These are phyloP conservation scores for Ommatoiulus sabulosus DNA, from an alignment of 2,888 invertebrate genomes.

Conservation along the genomic window DNA sequence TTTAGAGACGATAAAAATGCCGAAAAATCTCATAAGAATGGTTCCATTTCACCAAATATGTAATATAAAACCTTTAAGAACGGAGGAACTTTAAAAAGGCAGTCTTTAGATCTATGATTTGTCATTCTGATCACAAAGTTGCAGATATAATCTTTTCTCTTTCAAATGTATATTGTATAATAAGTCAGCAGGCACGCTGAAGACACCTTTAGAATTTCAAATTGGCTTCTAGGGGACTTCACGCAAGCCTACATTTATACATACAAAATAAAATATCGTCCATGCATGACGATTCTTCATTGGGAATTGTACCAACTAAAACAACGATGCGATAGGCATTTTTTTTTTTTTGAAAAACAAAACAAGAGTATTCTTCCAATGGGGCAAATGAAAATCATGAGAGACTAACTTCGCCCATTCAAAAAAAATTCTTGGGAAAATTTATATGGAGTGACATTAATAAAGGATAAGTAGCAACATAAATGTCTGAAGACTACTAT, in stretches of 20 bases:
- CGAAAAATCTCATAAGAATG: conserved; percentile 36
- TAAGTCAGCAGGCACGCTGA: conserved; percentile 35
- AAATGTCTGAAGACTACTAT: not conserved
- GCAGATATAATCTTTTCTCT: conserved; percentile 40
- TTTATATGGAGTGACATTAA: not conserved
- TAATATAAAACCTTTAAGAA: conserved; percentile 40
- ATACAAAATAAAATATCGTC: conserved; percentile 15
- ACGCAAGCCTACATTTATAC: conserved; percentile 18
- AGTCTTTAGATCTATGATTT: conserved; percentile 26
- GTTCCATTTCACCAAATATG: conserved; percentile 31
- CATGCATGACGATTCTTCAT: conserved; percentile 27
- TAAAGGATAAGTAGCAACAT: not conserved
- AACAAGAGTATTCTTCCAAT: not conserved
- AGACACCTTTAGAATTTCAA: conserved; percentile 36
- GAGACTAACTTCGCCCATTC: not conserved
- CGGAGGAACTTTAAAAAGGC: not conserved
- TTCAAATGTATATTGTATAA: conserved; percentile 40
- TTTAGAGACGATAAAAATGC: conserved; percentile 23
- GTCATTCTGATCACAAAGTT: conserved; percentile 40
- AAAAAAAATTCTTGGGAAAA: not conserved
- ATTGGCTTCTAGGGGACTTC: conserved; percentile 9
- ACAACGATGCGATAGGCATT: not conserved
- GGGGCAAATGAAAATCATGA: not conserved
- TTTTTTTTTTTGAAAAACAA: conserved; percentile 10
- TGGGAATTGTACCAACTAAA: conserved; percentile 9